Evolutionary conservation across 2,113 vertebrate genomes (phyloP).

Genomic region (Actenoides lindsayi): DNA sequence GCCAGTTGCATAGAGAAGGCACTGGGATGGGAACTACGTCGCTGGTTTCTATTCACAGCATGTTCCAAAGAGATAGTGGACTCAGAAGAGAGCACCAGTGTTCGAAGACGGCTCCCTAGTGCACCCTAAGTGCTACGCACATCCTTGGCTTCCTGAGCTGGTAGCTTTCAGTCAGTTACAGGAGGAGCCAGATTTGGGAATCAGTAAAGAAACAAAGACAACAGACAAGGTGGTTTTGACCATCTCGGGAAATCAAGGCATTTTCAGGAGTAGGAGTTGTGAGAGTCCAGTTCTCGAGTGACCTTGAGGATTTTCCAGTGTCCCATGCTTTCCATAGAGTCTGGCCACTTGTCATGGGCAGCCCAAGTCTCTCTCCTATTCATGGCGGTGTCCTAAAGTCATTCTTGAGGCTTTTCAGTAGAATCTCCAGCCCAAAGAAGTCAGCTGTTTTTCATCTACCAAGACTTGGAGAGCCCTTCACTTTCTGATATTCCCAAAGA

Average conservation of each 20-base stretch:
- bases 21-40: accelerated
- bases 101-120: background rate
- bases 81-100: background rate
- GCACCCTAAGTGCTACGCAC: background rate
- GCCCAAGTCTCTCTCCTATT: background rate
- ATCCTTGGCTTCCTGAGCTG: background rate
- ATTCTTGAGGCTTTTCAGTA: background rate
- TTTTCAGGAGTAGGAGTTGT: background rate
- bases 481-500: background rate
- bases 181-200: background rate
- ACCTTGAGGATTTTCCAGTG: background rate
- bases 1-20: background rate
- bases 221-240: background rate
- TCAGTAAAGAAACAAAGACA: background rate
- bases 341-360: background rate
- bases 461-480: background rate
- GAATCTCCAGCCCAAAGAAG: background rate
- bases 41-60: background rate
- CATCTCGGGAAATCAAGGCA: background rate
- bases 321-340: background rate
- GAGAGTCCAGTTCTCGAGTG: background rate
- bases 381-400: background rate
- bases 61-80: background rate
- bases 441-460: background rate
- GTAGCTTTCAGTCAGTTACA: background rate